A percentile compares a stretch with the other conserved stretches of the same genome.
Evolutionary conservation across 23 tunicate species (phyloP).

Genomic region (Botrylloides violaceus): DNA sequence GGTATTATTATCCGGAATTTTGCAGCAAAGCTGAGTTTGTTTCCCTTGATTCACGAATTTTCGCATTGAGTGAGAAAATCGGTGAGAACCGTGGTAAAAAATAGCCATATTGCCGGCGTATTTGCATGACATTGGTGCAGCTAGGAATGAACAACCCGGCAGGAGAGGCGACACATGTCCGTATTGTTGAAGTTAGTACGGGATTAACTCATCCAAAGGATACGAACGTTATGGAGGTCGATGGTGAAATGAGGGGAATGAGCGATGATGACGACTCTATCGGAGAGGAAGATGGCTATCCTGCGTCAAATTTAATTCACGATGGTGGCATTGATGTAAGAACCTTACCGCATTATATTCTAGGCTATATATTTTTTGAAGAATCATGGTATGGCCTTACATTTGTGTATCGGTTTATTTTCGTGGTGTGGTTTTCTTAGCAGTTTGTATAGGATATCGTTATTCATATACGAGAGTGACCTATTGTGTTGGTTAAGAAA

Average conservation of each 20-base stretch:
- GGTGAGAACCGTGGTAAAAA: no score
- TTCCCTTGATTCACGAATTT: no score
- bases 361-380: not conserved
- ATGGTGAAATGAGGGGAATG: conserved; percentile 5
- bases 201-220: conserved; percentile 14
- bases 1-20: no score
- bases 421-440: not conserved
- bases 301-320: conserved; percentile 33
- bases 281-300: conserved; percentile 42
- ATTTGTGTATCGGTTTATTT: not conserved
- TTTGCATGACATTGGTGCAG: no score
- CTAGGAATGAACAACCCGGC: not conserved
- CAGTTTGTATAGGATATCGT: not conserved
- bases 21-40: no score
- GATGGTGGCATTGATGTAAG: conserved; percentile 21
- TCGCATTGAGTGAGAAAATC: no score
- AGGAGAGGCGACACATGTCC: not conserved
- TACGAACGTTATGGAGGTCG: conserved; percentile 3
- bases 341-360: not conserved
- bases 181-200: not conserved
- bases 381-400: not conserved
- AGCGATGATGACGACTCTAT: conserved; percentile 53
- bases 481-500: no score
- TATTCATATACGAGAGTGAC: not conserved
- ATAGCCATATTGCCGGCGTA: no score